These are phyloP conservation scores for Melanotus villosus DNA, from an alignment of 2,888 invertebrate genomes.

Conservation along the genomic window DNA sequence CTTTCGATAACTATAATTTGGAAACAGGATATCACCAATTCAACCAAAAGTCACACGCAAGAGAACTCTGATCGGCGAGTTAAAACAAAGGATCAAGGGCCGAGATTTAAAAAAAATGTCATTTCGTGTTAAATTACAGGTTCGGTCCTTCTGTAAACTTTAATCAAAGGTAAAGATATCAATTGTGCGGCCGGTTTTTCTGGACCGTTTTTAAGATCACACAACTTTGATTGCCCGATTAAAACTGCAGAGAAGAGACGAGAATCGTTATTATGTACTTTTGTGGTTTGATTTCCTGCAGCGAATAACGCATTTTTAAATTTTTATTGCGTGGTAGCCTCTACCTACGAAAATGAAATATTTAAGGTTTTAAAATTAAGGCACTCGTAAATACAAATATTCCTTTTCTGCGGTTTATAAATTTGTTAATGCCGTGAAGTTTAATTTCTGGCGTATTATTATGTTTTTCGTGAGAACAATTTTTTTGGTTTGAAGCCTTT, in stretches of 20 bases:
- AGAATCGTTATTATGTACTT: constrained; percentile 38
- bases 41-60: constrained; percentile 50
- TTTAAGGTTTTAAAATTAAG: not conserved
- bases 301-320: constrained; percentile 3
- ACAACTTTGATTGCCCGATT: constrained; percentile 40
- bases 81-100: constrained; percentile 51
- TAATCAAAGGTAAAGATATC: constrained; percentile 45
- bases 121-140: constrained; percentile 46
- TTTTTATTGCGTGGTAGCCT: constrained; percentile 18
- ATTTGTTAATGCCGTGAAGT: constrained; percentile 1
- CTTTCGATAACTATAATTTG: constrained; percentile 45
- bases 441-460: not conserved
- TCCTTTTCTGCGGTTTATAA: not conserved
- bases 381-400: not conserved
- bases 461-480: no score
- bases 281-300: constrained; percentile 42
- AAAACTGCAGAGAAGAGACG: constrained; percentile 37
- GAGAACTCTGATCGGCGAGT: constrained; percentile 48
- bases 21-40: constrained; percentile 53
- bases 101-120: constrained; percentile 43
- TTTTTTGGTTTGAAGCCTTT: no score
- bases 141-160: constrained; percentile 39
- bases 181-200: constrained; percentile 39
- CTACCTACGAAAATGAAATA: not conserved
- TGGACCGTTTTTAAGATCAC: constrained; percentile 39